phyloP scores from a whole-genome alignment of 2,888 invertebrate species.

The Fragum whitleyi region DNA sequence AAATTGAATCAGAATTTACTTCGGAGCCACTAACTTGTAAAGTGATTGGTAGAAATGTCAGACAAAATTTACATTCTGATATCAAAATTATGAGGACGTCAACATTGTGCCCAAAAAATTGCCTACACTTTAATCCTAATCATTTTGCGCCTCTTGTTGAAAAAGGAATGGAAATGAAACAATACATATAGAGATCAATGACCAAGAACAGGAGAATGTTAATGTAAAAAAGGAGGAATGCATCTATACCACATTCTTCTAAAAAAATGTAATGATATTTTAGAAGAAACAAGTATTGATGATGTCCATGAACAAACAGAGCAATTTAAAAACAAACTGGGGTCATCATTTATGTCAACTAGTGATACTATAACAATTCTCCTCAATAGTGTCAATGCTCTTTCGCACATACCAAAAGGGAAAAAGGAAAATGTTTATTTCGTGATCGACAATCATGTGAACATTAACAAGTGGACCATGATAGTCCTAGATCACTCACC shows the following conservation, averaged over 20 bases:
- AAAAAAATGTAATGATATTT: neutral
- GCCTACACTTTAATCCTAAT: neutral
- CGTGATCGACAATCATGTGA: slow-evolving; percentile 48
- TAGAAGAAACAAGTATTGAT: neutral
- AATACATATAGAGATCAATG: neutral
- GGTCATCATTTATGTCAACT: slow-evolving; percentile 19
- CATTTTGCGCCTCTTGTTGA: neutral
- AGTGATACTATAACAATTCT: neutral
- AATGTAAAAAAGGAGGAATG: no score
- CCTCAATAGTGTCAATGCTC: neutral
- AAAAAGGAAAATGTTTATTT: no score
- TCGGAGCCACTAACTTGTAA: neutral
- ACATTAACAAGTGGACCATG: slow-evolving; percentile 41
- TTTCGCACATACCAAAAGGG: slow-evolving; percentile 35
- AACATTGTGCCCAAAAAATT: neutral
- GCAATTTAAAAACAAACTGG: neutral
- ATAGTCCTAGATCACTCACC: no score
- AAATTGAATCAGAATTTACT: neutral
- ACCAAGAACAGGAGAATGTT: neutral
- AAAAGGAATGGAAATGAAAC: neutral
- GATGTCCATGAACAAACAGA: neutral
- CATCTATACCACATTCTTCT: no score
- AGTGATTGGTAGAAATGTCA: neutral
- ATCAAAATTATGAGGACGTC: neutral
- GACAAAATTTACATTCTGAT: neutral